These are phyloP conservation scores for Podargus strigoides DNA, from an alignment of 2,797 vertebrate species.

Conservation along the genomic window DNA sequence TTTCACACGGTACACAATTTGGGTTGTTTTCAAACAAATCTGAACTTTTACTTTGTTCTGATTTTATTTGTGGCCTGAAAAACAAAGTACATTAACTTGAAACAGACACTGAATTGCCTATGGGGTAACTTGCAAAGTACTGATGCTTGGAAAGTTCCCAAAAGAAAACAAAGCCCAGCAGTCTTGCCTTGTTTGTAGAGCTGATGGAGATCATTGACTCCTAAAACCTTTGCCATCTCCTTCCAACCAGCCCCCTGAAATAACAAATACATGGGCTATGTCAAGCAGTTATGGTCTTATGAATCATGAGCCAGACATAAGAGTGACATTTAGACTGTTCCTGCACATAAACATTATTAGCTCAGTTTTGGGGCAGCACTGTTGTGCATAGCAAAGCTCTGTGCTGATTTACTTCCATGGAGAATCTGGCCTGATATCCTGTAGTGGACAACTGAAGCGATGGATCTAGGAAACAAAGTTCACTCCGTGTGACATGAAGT, in stretches of 20 bases:
- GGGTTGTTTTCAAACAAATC: conserved; percentile 52
- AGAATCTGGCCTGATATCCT: background rate
- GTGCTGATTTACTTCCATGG: background rate
- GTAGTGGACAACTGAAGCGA: rapidly evolving
- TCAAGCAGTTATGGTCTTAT: conserved; percentile 36
- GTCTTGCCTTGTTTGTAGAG: conserved; percentile 51
- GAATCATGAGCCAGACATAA: background rate
- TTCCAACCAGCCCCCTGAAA: conserved; percentile 31
- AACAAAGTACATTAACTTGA: conserved; percentile 60
- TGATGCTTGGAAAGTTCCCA: conserved; percentile 47
- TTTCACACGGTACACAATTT: conserved; percentile 34
- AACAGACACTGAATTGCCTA: conserved; percentile 28
- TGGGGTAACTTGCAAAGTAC: conserved; percentile 28
- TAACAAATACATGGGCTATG: conserved; percentile 27
- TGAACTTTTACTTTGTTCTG: conserved; percentile 59
- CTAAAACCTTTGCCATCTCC: conserved; percentile 58
- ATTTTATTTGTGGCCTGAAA: conserved; percentile 61
- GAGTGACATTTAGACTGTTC: background rate
- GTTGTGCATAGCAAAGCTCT: background rate
- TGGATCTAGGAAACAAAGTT: background rate
- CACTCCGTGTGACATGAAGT: background rate
- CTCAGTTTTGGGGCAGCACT: background rate
- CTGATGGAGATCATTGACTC: conserved; percentile 50
- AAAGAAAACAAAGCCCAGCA: conserved; percentile 59
- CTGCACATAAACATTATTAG: background rate